These are phyloP conservation scores for Galeopterus variegatus DNA, from an alignment of 2,113 vertebrate genomes.

Conservation along the genomic window DNA sequence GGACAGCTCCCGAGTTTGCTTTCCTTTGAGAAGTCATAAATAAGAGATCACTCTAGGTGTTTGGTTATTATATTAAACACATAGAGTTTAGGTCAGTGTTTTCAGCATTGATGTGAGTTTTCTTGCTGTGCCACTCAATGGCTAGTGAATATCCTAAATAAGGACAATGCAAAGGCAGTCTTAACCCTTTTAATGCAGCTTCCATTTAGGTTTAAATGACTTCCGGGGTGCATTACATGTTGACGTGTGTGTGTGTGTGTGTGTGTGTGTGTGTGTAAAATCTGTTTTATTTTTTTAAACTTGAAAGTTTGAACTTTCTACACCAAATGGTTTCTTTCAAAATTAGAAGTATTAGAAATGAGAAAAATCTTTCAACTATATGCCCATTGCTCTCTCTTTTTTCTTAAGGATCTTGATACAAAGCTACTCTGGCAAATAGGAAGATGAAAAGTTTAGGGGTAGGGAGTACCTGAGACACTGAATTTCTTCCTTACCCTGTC, in stretches of 20 bases:
- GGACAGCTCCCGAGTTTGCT: not conserved
- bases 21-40: not conserved
- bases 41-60: not conserved
- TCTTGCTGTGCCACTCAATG: too few relatives aligned
- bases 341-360: constrained; percentile 20
- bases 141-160: not conserved
- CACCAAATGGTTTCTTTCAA: constrained; percentile 3
- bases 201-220: not conserved
- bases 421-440: not conserved
- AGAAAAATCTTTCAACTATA: not conserved
- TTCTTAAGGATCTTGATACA: not conserved
- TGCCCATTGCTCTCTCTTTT: not conserved
- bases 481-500: not conserved
- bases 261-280: too few relatives aligned
- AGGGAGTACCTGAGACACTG: not conserved
- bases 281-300: not conserved
- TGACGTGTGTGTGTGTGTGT: not conserved
- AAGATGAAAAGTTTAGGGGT: not conserved
- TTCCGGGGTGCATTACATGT: not conserved
- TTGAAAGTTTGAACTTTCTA: not conserved
- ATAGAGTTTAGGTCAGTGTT: too few relatives aligned
- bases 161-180: not conserved
- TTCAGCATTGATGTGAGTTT: not conserved
- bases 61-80: not conserved
- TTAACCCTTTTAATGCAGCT: not conserved